phyloP scores from a whole-genome alignment of 2,113 vertebrate species.

The Calyptomena viridis region DNA sequence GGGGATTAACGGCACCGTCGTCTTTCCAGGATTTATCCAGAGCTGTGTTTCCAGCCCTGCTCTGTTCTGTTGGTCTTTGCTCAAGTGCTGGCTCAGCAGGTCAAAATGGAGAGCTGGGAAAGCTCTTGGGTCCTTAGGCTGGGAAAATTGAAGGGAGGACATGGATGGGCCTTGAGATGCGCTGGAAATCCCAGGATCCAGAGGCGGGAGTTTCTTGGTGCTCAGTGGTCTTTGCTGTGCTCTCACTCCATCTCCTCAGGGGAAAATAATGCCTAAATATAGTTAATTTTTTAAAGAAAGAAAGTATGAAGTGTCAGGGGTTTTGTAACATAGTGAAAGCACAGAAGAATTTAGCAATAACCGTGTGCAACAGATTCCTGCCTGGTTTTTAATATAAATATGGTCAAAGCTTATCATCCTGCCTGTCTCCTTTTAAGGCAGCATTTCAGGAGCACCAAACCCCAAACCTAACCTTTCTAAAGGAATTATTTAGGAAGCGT shows the following conservation, averaged over 20 bases:
- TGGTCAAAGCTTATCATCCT: neutral
- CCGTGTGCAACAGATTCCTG: neutral
- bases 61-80: neutral
- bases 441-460: neutral
- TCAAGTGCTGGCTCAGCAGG: neutral
- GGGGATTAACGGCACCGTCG: accelerated
- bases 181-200: accelerated
- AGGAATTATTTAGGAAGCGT: neutral
- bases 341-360: neutral
- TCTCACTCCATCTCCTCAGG: neutral
- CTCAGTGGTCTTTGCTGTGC: neutral
- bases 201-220: neutral
- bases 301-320: neutral
- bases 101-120: neutral
- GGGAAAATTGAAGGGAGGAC: neutral
- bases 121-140: neutral
- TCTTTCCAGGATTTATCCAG: neutral
- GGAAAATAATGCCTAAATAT: neutral
- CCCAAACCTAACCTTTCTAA: neutral
- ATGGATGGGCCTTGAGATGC: accelerated
- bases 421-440: slow-evolving; percentile 42
- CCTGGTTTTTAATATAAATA: neutral
- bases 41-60: neutral
- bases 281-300: neutral
- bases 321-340: neutral